Conservation (phyloP, 2,888 invertebrate species). For the Melinaea marsaeus region DNA sequence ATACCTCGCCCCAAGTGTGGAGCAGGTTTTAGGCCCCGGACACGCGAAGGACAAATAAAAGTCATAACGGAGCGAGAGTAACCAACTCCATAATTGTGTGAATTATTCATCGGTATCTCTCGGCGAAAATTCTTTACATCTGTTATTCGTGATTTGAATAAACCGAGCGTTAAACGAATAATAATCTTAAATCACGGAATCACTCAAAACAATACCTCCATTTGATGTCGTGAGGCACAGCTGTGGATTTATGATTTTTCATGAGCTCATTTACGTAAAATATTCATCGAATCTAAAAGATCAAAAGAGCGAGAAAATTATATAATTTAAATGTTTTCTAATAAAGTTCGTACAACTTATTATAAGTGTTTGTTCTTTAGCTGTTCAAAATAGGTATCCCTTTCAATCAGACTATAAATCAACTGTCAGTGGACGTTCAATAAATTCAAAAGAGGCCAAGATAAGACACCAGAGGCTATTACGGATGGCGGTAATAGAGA, state of each 20-base stretch:
- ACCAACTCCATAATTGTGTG: slow-evolving; percentile 50
- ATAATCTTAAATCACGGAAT: slow-evolving; percentile 20
- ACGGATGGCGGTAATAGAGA: slow-evolving; percentile 52
- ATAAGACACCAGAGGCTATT: slow-evolving; percentile 45
- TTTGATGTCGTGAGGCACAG: slow-evolving; percentile 19
- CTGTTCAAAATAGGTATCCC: slow-evolving; percentile 41
- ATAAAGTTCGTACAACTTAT: neutral
- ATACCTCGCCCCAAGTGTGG: slow-evolving; percentile 52
- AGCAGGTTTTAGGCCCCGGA: slow-evolving; percentile 40
- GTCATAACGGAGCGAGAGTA: slow-evolving; percentile 63
- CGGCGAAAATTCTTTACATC: slow-evolving; percentile 39
- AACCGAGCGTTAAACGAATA: slow-evolving; percentile 22
- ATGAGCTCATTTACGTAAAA: slow-evolving; percentile 8
- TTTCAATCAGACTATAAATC: slow-evolving; percentile 54
- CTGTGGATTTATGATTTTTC: slow-evolving; percentile 14
- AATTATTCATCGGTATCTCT: slow-evolving; percentile 55
- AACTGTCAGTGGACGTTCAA: slow-evolving; percentile 45
- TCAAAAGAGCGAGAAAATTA: neutral
- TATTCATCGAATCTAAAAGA: slow-evolving; percentile 7
- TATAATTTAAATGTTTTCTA: neutral
- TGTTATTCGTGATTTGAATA: slow-evolving; percentile 34
- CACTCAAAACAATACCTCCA: slow-evolving; percentile 21
- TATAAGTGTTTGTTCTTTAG: slow-evolving; percentile 42
- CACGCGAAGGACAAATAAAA: slow-evolving; percentile 62
- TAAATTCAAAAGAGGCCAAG: slow-evolving; percentile 50